Evolutionary conservation across 1,140 invertebrate genomes (phyloP), one percentile per base, ranked within the genome.

Genomic region (Rhyacophila brunnea): DNA sequence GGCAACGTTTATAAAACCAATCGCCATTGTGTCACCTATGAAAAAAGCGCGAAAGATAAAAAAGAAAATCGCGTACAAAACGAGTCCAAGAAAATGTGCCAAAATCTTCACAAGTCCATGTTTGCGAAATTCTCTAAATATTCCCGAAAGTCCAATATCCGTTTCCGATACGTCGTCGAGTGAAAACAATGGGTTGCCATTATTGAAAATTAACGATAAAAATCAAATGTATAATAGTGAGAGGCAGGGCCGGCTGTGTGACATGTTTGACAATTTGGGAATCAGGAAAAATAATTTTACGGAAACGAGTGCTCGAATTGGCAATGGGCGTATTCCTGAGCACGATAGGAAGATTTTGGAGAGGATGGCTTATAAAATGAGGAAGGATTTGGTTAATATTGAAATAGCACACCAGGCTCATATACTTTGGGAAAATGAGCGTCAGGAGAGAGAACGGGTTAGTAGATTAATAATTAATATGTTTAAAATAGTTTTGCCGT

Each of bases 1-100:
- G 50, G 43, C 50, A 2, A 49, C 44, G 1, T 28, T 28, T 28
- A 20, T 43, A 23, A 58, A 55, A 40, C 60, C 60, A 5, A 50
- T 63, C 36, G 60, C 60, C 4, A 44, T 63, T n/a, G 60, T 63
- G 7, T 58, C 60, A 4, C 60, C 60, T 11, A 63, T 63, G 60
- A 63, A 55, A 51, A 63, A 58, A 35, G n/a, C 45, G 44, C 32
- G 45, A 6, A 63, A 63, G 40, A 28, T 19, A 2, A 58, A 38
- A 13, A 62, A 62, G 47, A 54, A 58, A 54, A 44, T 5, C 23
- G 23, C 18, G 6, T 36, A 15, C 43, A 53, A 57, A 40, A 58
- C n/a, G 20, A 53, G 36, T 17, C 50, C 51, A 38, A 51, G 32
- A 38, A 51, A 50, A 13, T 14, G 14, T 11, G 13, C 23, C n/a